Conservation (phyloP, 2,113 vertebrate genomes). For the Sialia sialis region DNA sequence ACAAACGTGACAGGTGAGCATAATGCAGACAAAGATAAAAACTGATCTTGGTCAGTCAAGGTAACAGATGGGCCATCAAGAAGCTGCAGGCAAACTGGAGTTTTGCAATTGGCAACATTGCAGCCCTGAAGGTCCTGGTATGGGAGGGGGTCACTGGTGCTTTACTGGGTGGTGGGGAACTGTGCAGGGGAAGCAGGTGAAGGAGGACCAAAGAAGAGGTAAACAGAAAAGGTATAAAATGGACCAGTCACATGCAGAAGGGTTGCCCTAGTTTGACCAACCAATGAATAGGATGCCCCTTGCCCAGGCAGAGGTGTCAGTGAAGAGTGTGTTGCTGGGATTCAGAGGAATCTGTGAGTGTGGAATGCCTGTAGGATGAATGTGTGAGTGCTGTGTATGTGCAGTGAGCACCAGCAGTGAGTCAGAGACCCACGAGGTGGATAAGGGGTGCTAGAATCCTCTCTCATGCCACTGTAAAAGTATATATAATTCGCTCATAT, state of each 20-base stretch:
- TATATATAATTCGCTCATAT: neutral
- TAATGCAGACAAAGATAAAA: neutral
- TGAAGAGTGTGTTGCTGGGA: accelerated
- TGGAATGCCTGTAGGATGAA: neutral
- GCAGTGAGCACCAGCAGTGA: accelerated
- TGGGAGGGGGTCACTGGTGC: neutral
- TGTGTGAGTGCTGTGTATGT: neutral
- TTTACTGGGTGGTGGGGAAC: neutral
- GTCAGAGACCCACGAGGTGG: accelerated
- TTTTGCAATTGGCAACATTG: neutral
- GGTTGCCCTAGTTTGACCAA: neutral
- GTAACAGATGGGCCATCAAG: accelerated
- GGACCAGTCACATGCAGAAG: neutral
- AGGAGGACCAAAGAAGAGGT: neutral
- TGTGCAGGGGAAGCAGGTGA: neutral
- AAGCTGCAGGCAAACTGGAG: neutral
- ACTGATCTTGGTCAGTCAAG: neutral
- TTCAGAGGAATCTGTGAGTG: accelerated
- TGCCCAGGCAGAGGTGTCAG: neutral
- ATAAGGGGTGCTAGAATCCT: accelerated
- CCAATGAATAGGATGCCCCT: accelerated
- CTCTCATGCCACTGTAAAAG: neutral
- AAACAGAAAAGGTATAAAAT: neutral
- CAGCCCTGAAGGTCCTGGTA: neutral
- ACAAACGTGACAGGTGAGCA: neutral